Evolutionary conservation across 2,888 invertebrate species (phyloP), one percentile per base, ranked within the genome.

Genomic region (Dynastes tityus): DNA sequence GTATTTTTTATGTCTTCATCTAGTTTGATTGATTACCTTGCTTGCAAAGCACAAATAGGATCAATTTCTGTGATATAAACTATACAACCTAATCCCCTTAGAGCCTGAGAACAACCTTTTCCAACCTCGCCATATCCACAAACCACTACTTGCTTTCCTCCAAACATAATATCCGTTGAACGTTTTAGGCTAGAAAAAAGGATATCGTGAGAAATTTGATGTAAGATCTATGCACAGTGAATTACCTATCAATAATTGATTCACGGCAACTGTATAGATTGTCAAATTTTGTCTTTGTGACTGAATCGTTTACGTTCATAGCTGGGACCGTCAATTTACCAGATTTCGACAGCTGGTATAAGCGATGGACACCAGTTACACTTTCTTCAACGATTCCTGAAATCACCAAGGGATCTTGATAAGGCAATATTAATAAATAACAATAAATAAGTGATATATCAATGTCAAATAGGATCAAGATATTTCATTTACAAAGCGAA

Each of bases 51-150:
- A 90, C 98, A 98, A 86, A 98, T 98, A 0, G 98, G 98, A 90
- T 98, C 98, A 83, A 98, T 97, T 91, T 98, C 98, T 32, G 98
- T 98, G 71, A 95, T 92, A 89, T 95, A 95, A 80, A 97, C 97
- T 85, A 98, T 96, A 89, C 97, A 96, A 13, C 98, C 98, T 80
- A 98, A 91, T 0, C 97, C 98, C 89, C 97, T 97, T 13, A 98
- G 90, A 5, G 98, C 97, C 87, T 98, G 97, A 82, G 97, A 97
- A 89, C 98, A 98, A 0, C 98, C 98, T 89, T 98, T 98, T 51
- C 98, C 98, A 55, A 98, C 97, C 90, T 98, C 98, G 1, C 98
- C 98, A 87, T 98, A 98, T 0, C 98, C 98, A 88, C 98, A 98
- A 61, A 98, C 95, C 0, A 97, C 95, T 0, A 98, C 96, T 90